phyloP scores from a whole-genome alignment of 2,888 invertebrate genomes.

The Fragum sueziense region DNA sequence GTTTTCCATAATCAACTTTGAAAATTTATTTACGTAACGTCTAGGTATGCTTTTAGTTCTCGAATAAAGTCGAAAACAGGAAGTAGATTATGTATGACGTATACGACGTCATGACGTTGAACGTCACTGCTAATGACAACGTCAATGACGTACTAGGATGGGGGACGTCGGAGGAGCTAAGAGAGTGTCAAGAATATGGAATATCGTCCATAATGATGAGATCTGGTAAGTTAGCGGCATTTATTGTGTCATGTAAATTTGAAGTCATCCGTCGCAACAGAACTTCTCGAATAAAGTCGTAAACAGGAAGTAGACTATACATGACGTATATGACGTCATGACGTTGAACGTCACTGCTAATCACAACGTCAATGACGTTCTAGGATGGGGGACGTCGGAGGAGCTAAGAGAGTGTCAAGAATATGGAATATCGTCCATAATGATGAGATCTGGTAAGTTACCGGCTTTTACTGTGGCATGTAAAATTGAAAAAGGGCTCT shows the following conservation, averaged over 20 bases:
- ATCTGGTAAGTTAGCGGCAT: constrained; percentile 41
- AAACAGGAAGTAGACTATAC: too few species aligned
- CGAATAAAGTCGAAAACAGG: too few species aligned
- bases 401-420: constrained; percentile 21
- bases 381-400: constrained; percentile 22
- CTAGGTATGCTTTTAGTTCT: too few species aligned
- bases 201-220: constrained; percentile 54
- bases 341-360: not conserved
- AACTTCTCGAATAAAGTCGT: too few species aligned
- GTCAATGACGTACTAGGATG: not conserved
- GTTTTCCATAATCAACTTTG: too few species aligned
- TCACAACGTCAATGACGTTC: not conserved
- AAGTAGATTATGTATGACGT: too few species aligned
- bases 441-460: constrained; percentile 55
- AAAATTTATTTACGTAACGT: too few species aligned
- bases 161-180: constrained; percentile 13
- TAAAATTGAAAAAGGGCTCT: too few species aligned
- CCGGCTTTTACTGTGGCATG: not conserved
- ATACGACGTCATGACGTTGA: not conserved
- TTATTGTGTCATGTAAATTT: too few species aligned
- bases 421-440: constrained; percentile 52
- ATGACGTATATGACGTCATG: not conserved
- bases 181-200: constrained; percentile 28
- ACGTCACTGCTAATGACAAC: not conserved
- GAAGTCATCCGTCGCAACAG: too few species aligned